Base-by-base conservation (phyloP, 2,888 invertebrate species). In the Cheilosia impressa region DNA sequence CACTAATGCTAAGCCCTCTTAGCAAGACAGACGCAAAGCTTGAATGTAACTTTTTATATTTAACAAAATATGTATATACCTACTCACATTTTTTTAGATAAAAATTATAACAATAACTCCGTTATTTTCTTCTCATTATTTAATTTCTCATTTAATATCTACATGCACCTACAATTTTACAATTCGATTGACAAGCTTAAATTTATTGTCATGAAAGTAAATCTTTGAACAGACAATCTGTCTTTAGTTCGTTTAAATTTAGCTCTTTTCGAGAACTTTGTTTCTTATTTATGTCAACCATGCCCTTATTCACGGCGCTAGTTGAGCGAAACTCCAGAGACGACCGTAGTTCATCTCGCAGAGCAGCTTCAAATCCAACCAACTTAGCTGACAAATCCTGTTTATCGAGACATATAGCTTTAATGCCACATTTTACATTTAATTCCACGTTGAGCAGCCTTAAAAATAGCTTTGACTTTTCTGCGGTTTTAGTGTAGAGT, bases 371-470 rank as follows among this genome's bases (percentile, higher is more conserved):
- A 15, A 91, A 79, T 1, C 88, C 73, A 2, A 88, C 22, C 1
- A 88, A 17, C 22, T 71, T 58, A 6, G 53, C 50, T 0, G 38
- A 17, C 2, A 58, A 38, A 1, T 6, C 58, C 15, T 7, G 27
- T 10, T 15, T 13, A 9, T 57, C 52, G 3, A 13, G 9, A 7
- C 47, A 5, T 9, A 71, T 4, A 0, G 71, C 9, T 41, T 75
- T 65, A 2, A 84, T 76, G 10, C 43, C 75, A 45, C 79, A 79
- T 19, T 60, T 60, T 0, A 87, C 50, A 1, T 88, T 62, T 7
- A 91, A 83, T 68, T 91, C 90, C 1, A 79, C 83, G 2, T 87
- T 76, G 17, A 91, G 82, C 0, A 88, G 79, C 9, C 88, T 89
- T 4, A 90, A 19, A 3, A 91, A 79, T 10, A 91, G 38, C 6